Evolutionary conservation across 2,113 vertebrate genomes (phyloP).

Genomic region (Macquaria australasica): DNA sequence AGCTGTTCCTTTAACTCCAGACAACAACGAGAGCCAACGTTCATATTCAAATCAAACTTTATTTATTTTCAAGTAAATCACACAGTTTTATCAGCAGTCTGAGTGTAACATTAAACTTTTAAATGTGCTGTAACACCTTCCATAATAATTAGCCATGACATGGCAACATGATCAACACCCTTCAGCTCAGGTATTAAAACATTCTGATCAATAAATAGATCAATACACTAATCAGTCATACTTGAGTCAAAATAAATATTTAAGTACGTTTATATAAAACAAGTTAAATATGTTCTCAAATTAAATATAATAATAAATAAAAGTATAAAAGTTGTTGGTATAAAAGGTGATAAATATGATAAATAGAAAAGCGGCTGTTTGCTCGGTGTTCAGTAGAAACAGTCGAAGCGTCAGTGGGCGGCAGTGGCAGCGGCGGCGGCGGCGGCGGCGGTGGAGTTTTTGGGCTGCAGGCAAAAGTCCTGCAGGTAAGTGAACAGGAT

Average conservation of each 20-base stretch:
- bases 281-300: conserved; percentile 15
- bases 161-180: conserved; percentile 55
- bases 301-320: conserved; percentile 75
- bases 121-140: conserved; percentile 40
- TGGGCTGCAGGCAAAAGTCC: conserved; percentile 61
- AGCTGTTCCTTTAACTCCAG: background rate
- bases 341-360: conserved; percentile 49
- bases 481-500: conserved; percentile 74
- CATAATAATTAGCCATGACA: conserved; percentile 51
- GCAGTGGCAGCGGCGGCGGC: too few relatives aligned
- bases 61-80: conserved; percentile 28
- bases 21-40: background rate
- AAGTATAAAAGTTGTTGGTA: conserved; percentile 46
- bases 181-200: conserved; percentile 13
- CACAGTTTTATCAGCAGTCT: background rate
- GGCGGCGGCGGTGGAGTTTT: background rate
- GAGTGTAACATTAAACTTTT: background rate
- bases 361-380: background rate
- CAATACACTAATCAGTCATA: conserved; percentile 25
- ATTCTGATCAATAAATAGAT: conserved; percentile 63
- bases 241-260: conserved; percentile 47
- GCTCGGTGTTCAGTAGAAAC: background rate
- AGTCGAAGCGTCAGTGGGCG: background rate
- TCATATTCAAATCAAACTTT: conserved; percentile 38
- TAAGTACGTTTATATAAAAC: conserved; percentile 7